phyloP scores from a whole-genome alignment of 2,113 vertebrate genomes.

The Nanger granti region DNA sequence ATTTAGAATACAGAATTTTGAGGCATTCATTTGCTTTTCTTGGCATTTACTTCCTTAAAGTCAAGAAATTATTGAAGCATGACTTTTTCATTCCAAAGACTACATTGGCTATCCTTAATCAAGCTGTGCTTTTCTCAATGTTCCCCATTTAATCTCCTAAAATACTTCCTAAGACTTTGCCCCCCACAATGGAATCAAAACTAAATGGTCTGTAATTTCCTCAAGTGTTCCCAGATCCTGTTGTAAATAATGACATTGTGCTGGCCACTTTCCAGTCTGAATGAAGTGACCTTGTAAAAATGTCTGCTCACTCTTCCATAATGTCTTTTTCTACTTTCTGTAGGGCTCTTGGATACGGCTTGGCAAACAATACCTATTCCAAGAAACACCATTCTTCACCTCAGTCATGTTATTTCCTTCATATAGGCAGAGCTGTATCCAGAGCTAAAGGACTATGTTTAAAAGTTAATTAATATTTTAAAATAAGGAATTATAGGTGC shows the following conservation, averaged over 20 bases:
- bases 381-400: slow-evolving; percentile 64
- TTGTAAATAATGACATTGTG: slow-evolving; percentile 82
- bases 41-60: slow-evolving; percentile 74
- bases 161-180: slow-evolving; percentile 80
- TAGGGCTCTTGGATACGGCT: slow-evolving; percentile 66
- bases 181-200: slow-evolving; percentile 80
- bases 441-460: slow-evolving; percentile 47
- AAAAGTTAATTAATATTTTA: slow-evolving; percentile 72
- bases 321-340: slow-evolving; percentile 65
- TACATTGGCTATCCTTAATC: slow-evolving; percentile 76
- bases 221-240: slow-evolving; percentile 79
- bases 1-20: slow-evolving; percentile 58
- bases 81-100: slow-evolving; percentile 75
- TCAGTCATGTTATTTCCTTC: slow-evolving; percentile 52
- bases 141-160: slow-evolving; percentile 81
- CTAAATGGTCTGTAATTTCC: slow-evolving; percentile 83
- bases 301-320: slow-evolving; percentile 73
- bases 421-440: slow-evolving; percentile 29
- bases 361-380: slow-evolving; percentile 70
- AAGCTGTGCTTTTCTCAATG: slow-evolving; percentile 80
- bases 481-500: slow-evolving; percentile 56
- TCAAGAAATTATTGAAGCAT: slow-evolving; percentile 74
- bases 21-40: slow-evolving; percentile 68
- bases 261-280: slow-evolving; percentile 78
- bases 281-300: slow-evolving; percentile 77